Evolutionary conservation across 2,113 vertebrate species (phyloP).

Genomic region (Rhabdornis inornatus): DNA sequence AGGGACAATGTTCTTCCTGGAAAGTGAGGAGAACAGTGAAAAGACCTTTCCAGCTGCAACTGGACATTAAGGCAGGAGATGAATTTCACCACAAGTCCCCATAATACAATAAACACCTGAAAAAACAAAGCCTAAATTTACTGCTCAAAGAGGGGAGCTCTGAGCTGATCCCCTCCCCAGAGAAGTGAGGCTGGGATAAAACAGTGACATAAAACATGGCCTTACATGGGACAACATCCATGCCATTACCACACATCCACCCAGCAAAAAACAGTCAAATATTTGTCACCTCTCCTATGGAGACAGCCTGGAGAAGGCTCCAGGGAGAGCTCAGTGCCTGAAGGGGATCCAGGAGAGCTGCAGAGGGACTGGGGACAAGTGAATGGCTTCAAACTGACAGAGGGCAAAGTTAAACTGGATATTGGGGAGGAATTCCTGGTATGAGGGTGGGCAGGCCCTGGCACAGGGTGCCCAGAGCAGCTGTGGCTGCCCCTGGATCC

Average conservation of each 20-base stretch:
- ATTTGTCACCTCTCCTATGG: no score
- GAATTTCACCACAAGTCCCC: neutral
- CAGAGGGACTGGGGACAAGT: neutral
- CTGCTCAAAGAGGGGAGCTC: neutral
- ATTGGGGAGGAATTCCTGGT: neutral
- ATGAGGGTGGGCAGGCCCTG: fast-evolving
- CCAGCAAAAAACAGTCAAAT: neutral
- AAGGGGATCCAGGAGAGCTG: neutral
- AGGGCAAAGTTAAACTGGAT: no score
- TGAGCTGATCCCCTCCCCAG: neutral
- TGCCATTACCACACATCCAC: neutral
- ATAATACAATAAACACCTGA: neutral
- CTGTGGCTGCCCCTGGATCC: neutral
- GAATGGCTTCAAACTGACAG: neutral
- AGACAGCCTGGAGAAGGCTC: neutral
- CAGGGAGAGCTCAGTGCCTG: neutral
- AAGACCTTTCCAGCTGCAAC: neutral
- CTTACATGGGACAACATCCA: neutral
- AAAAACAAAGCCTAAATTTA: neutral
- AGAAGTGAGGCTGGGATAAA: neutral
- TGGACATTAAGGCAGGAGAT: neutral
- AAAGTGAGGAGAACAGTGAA: neutral
- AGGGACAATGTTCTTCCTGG: neutral
- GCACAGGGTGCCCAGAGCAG: neutral
- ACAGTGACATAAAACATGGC: neutral